A percentile compares a stretch with the other conserved stretches of the same genome.
phyloP scores from a whole-genome alignment of 2,113 vertebrate genomes.

The Maylandia zebra region DNA sequence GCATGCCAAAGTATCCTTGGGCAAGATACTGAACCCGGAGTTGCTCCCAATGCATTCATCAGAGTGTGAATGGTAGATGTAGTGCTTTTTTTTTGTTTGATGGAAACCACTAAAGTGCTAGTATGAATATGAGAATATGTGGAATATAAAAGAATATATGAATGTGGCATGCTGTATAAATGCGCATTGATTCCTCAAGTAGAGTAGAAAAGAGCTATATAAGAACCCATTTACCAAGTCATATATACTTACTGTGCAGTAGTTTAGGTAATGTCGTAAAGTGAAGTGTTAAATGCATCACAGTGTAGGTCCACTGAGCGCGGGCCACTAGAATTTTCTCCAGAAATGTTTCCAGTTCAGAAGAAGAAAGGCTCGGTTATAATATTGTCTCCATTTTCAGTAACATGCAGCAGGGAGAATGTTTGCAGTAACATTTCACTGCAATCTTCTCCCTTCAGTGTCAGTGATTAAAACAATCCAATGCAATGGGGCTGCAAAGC shows the following conservation, averaged over 20 bases:
- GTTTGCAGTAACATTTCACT: background rate
- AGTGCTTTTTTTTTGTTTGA: background rate
- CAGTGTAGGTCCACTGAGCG: background rate
- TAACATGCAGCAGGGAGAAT: background rate
- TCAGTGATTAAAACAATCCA: background rate
- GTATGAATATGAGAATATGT: background rate
- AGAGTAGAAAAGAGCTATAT: background rate
- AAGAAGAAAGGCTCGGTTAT: background rate
- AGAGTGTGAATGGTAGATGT: background rate
- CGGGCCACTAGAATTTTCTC: fast-evolving
- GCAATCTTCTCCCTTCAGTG: fast-evolving
- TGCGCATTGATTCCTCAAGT: background rate
- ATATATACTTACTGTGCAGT: background rate
- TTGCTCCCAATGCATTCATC: background rate
- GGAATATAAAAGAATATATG: background rate
- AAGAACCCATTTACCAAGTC: background rate
- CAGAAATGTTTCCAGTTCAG: background rate
- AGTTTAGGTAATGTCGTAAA: background rate
- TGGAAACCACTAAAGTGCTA: background rate
- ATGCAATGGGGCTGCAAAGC: background rate
- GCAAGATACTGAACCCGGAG: background rate
- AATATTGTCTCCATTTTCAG: background rate
- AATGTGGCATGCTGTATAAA: background rate
- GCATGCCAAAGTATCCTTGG: background rate
- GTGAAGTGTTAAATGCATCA: background rate